Base-by-base conservation (phyloP, 2,888 invertebrate species). In the Cephus spinipes region DNA sequence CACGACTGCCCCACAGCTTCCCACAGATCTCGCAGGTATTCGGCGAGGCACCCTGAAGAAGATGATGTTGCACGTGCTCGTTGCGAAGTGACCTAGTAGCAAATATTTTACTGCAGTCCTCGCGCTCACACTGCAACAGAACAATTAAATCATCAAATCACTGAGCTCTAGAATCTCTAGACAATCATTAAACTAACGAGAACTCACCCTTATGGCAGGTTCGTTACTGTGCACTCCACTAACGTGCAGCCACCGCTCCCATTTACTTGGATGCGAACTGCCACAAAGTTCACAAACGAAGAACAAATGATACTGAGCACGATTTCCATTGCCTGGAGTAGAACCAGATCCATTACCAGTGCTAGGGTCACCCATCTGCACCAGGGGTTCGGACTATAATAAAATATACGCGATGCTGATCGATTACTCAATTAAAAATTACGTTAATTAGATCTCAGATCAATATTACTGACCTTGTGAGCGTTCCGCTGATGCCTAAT, bases 171-270 rank as follows among this genome's bases (percentile, higher is more conserved):
- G 55, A 55, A 55, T 55, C 55, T 9, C 23, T 6, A 55, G 23
- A 23, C 55, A 55, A 23, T 68, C 36, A 69, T 34, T 31, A 35
- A 68, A 33, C 12, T 6, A 32, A 30, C 6, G 32, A 74, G 35
- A 69, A 82, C 80, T 84, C 81, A 89, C 89, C 82, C 86, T 88
- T 76, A 91, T 91, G 11, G 90, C 81, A 31, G 88, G 81, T 80
- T 93, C 92, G 30, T 92, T 89, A 40, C 86, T 85, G 81, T 93
- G 93, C 68, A 86, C 84, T 15, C 89, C 90, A 76, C 91, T 92
- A 35, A 93, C 92, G 81, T 93, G 93, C 55, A 92, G 89, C 93
- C 93, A 93, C 71, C 92, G 90, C 80, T 92, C 92, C 88, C 92
- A 92, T 82, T 93, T 92, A 77, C 92, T 92, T 1, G 92, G 90